Conservation (phyloP, 2,113 vertebrate species). For the Proterorhinus semilunaris region DNA sequence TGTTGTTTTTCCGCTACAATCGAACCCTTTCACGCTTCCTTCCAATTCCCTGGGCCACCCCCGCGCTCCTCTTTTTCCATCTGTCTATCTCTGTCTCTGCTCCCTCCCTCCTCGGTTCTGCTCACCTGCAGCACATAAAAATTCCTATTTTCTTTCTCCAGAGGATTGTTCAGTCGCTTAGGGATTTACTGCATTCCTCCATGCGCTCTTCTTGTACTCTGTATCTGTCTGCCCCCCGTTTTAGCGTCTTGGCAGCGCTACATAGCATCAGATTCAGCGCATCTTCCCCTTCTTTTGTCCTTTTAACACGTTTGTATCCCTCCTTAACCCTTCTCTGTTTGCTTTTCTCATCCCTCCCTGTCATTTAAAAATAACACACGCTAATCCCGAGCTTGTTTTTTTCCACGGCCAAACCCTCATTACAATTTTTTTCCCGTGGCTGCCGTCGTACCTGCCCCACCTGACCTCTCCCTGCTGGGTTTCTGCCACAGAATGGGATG, state of each 20-base stretch:
- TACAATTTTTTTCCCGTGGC: conserved; percentile 30
- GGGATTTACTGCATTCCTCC: conserved; percentile 82
- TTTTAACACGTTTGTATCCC: conserved; percentile 65
- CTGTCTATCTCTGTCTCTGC: conserved; percentile 54
- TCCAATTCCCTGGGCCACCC: conserved; percentile 67
- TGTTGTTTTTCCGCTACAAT: conserved; percentile 50
- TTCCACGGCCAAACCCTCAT: conserved; percentile 56
- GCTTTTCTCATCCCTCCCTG: conserved; percentile 44
- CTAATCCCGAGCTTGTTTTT: conserved; percentile 49
- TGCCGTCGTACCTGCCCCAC: conserved; percentile 62
- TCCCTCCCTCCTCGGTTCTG: conserved; percentile 64
- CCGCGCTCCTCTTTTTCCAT: conserved; percentile 67
- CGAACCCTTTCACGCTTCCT: conserved; percentile 63
- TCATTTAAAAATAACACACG: conserved; percentile 31
- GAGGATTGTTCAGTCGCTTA: conserved; percentile 73
- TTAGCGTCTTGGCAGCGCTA: conserved; percentile 56
- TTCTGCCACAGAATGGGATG: conserved; percentile 65
- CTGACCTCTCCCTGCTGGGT: conserved; percentile 67
- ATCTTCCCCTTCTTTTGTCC: conserved; percentile 57
- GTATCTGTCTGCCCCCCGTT: conserved; percentile 50
- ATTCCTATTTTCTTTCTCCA: conserved; percentile 81
- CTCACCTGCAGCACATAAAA: conserved; percentile 86
- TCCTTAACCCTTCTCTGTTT: conserved; percentile 44
- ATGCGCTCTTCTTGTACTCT: conserved; percentile 60
- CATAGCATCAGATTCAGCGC: conserved; percentile 44